Evolutionary conservation across 1,140 invertebrate genomes (phyloP).

Genomic region (Halesus radiatus): DNA sequence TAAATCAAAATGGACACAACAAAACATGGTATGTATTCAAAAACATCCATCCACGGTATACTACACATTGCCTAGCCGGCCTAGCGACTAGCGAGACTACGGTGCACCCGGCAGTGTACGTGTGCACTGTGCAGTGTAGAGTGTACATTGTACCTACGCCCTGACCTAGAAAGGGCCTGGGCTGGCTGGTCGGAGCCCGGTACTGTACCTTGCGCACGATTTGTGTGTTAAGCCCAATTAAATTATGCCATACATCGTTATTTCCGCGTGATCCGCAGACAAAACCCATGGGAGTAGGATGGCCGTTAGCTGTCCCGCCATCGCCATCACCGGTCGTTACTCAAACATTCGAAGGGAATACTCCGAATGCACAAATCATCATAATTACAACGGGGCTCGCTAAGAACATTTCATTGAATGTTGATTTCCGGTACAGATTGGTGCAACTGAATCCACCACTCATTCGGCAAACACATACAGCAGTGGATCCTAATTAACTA

Average conservation of each 20-base stretch:
- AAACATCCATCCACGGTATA: too few species aligned
- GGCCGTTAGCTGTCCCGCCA: slow-evolving; percentile 1
- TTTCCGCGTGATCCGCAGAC: slow-evolving; percentile 51
- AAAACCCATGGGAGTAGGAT: slow-evolving; percentile 25
- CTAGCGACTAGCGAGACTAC: too few species aligned
- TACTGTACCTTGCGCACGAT: slow-evolving; percentile 42
- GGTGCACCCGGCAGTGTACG: not conserved
- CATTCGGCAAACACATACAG: too few species aligned
- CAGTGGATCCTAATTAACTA: too few species aligned
- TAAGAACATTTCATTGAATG: not conserved
- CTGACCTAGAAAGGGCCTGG: slow-evolving; percentile 29
- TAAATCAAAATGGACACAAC: too few species aligned
- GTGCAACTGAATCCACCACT: too few species aligned
- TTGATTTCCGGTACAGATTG: too few species aligned
- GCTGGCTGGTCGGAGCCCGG: not conserved
- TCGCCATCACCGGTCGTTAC: not conserved
- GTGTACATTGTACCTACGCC: not conserved
- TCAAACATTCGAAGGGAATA: slow-evolving; percentile 4
- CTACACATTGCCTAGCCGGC: too few species aligned
- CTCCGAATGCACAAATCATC: slow-evolving; percentile 8
- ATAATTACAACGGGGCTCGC: slow-evolving; percentile 8
- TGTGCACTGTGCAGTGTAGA: too few species aligned
- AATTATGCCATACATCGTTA: slow-evolving; percentile 54
- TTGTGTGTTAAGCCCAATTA: slow-evolving; percentile 54
- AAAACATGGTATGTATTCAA: too few species aligned